Base-by-base conservation (phyloP, 2,797 vertebrate species). In the Chrosomus eos region DNA sequence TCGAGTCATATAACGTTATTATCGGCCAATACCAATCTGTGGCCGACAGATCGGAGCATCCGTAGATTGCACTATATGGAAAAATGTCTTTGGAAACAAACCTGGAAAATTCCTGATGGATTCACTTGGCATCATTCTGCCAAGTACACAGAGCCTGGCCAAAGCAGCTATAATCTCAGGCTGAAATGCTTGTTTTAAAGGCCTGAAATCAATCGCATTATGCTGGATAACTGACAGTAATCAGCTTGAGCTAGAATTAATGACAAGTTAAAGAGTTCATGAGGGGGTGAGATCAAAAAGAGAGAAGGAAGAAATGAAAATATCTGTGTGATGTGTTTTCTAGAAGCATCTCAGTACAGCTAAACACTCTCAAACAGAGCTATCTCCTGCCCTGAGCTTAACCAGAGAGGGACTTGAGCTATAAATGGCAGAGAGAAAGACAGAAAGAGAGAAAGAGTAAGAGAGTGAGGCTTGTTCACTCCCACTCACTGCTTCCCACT, bases 401-500 rank as follows among this genome's bases (percentile, higher is more conserved):
- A 87, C 79, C 83, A 88, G 86, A 87, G 75, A 76, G 64, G 33
- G 80, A 55, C 82, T 78, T 84, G 76, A 58, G 82, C 87, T 88
- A 90, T 83, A 88, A 88, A 88, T 79, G 86, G 82, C 58, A 81
- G 62, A 55, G 62, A 83, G 70, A 68, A 18, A 58, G 74, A 86
- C 60, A 82, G 70, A 78, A 8, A 79, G 64, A 84, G n/a, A 67
- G 43, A 78, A 28, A 38, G 31, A 67, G 43, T 72, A 28, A 38
- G 31, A 36, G 76, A 68, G 48, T 36, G 74, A 70, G 55, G 75
- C 38, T 75, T 76, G 80, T 83, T 87, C 73, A 85, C 89, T 85
- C 85, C 87, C 86, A 88, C 89, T 85, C 86, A 83, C 60, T 31
- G 84, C 83, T 88, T 87, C 75, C 76, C 66, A 84, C 80, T 74